These are phyloP conservation scores for Ophion slaviceki DNA, from an alignment of 2,888 invertebrate species.

Conservation along the genomic window DNA sequence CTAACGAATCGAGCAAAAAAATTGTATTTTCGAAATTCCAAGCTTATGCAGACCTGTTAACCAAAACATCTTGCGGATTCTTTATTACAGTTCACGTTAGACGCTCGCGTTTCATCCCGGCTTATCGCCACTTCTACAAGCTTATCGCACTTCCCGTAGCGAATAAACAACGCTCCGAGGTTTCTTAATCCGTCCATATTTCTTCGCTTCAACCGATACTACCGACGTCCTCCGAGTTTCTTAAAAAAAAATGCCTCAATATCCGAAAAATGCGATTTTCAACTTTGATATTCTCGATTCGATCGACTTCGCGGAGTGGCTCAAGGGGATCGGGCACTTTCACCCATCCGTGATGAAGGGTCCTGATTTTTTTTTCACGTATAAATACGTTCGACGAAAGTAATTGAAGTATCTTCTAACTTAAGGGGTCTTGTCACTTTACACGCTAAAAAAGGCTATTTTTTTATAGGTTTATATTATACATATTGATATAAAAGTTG, in stretches of 20 bases:
- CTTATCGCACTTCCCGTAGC: constrained; percentile 23
- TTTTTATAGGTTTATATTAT: no score
- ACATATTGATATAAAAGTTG: no score
- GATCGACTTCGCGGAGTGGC: neutral
- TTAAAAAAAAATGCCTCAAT: neutral
- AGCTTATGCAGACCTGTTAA: neutral
- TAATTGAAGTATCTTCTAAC: neutral
- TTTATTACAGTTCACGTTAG: neutral
- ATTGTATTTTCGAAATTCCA: neutral
- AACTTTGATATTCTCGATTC: neutral
- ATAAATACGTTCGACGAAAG: neutral
- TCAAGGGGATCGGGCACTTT: neutral
- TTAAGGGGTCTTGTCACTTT: no score
- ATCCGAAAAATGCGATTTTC: neutral
- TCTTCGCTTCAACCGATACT: neutral
- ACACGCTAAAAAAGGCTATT: no score
- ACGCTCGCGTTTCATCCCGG: neutral
- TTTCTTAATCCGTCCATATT: constrained; percentile 1
- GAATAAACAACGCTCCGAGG: constrained; percentile 36
- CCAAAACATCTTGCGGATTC: neutral
- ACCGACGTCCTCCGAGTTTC: neutral
- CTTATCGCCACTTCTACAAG: constrained; percentile 7
- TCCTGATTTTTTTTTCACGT: neutral
- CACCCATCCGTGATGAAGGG: neutral
- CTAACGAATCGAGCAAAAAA: neutral